Conservation (phyloP, 2,797 vertebrate species). For the Oceanodroma leucorhoa region DNA sequence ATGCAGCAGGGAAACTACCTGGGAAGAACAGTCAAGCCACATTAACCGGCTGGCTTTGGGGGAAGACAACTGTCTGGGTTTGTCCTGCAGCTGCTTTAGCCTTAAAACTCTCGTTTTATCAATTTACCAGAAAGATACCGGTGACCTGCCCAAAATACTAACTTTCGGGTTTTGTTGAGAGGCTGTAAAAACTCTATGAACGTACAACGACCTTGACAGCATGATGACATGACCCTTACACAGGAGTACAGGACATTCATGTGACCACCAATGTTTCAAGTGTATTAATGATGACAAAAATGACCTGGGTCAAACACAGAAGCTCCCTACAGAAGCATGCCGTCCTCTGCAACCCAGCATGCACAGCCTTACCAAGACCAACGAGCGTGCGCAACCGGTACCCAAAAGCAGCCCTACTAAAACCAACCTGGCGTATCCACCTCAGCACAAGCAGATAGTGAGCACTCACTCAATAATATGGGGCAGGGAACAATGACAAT, state of each 20-base stretch:
- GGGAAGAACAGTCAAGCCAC: not conserved
- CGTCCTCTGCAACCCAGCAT: not conserved
- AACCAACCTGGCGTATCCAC: fast-evolving
- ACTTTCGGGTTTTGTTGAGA: not conserved
- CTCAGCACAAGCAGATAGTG: not conserved
- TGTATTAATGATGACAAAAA: not conserved
- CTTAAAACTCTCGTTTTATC: not conserved
- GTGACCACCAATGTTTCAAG: not conserved
- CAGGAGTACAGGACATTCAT: not conserved
- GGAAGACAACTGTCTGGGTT: not conserved
- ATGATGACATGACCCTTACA: not conserved
- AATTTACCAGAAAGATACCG: not conserved
- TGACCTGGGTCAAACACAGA: not conserved
- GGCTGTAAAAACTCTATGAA: not conserved
- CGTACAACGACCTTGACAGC: not conserved
- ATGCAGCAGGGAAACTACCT: not conserved
- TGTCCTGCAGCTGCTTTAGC: not conserved
- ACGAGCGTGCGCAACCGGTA: fast-evolving
- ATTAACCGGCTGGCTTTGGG: not conserved
- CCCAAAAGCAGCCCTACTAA: not conserved
- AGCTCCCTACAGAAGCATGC: not conserved
- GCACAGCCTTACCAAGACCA: not conserved
- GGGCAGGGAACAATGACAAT: not conserved
- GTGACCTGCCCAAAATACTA: not conserved
- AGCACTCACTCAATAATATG: not conserved